Base-by-base conservation (phyloP, 1,140 invertebrate genomes). In the Vanessa tameamea region DNA sequence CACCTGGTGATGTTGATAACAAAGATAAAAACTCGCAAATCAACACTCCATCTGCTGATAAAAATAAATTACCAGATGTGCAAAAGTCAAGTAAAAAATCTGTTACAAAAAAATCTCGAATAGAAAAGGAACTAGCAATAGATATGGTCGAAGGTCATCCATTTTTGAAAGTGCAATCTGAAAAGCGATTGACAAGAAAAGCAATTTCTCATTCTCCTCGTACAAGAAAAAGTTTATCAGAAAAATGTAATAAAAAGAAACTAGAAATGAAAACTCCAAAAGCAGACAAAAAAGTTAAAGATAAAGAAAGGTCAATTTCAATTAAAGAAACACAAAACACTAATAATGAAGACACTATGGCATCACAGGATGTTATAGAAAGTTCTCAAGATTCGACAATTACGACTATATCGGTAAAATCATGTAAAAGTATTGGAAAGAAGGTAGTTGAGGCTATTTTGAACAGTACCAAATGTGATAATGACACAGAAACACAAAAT, bases 141-240 rank as follows among this genome's bases (percentile, higher is more conserved):
- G 90, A 93, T 73, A 93, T 86, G 81, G 92, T 93, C 4, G 87
- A 93, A 83, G 92, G 91, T 31, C 87, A 93, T 81, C 90, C 90
- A 50, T 88, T 86, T 69, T 82, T 90, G 69, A 84, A 84, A 77
- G 78, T 73, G 15, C 77, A 84, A 53, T 78, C 83, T 23, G 77
- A 84, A 53, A 87, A 87, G 69, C 77, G 90, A 47, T 47, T 81
- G 9, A 89, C 88, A 13, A 80, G 89, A 75, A 91, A 89, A 72
- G 72, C 74, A 50, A 43, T 84, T 61, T 71, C 65, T 61, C 76
- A 78, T 67, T 61, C 81, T 14, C 76, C 77, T 15, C 64, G 65
- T 15, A 81, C 78, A 47, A 82, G 82, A 81, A 87, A 81, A 76
- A 81, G 66, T 72, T 73, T 83, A 14, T 13, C 75, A 7, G 76